These are phyloP conservation scores for Brachionichthys hirsutus DNA, from an alignment of 2,113 vertebrate genomes.

Conservation along the genomic window DNA sequence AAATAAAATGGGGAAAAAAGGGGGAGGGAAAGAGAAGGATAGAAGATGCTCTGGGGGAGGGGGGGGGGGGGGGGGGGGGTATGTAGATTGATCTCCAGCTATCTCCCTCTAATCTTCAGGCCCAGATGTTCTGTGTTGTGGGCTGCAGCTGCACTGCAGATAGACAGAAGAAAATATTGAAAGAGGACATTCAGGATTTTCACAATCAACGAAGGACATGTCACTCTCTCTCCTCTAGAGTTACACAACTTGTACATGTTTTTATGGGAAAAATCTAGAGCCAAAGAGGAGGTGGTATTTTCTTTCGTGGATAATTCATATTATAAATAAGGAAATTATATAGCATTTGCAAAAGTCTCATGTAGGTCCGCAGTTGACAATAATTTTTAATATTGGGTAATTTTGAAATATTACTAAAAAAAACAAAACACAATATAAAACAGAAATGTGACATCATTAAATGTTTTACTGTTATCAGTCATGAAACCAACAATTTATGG, in stretches of 20 bases:
- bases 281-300: too few species aligned
- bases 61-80: conserved; percentile 58
- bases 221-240: neutral
- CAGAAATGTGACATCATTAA: too few species aligned
- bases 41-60: conserved; percentile 44
- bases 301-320: too few species aligned
- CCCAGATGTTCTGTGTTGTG: conserved; percentile 59
- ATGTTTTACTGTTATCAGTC: too few species aligned
- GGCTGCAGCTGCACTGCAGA: conserved; percentile 54
- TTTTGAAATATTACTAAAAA: too few species aligned
- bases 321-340: too few species aligned
- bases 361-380: too few species aligned
- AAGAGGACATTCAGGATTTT: conserved; percentile 56
- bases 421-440: too few species aligned
- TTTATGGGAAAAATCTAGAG: too few species aligned
- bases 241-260: neutral
- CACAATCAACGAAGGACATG: conserved; percentile 16
- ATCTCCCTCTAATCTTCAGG: conserved; percentile 67
- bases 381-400: neutral
- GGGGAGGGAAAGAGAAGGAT: conserved; percentile 39
- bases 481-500: too few species aligned
- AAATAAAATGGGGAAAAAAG: conserved; percentile 20
- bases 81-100: conserved; percentile 72
- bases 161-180: conserved; percentile 20
- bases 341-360: neutral